phyloP scores from a whole-genome alignment of 92 coral and sea anemone genomes.

The Zoanthus sociatus region DNA sequence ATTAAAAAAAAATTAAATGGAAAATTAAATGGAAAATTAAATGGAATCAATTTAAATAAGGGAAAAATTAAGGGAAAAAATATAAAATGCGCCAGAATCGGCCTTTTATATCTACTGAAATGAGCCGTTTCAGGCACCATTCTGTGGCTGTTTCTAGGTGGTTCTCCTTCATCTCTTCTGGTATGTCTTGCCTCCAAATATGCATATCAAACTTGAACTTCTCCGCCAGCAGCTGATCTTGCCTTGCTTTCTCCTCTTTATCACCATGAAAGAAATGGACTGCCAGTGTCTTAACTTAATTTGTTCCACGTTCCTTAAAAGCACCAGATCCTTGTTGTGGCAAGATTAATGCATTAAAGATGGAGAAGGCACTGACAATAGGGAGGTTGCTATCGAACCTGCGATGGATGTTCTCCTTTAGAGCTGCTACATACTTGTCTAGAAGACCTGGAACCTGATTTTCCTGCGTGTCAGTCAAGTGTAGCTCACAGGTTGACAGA shows the following conservation, averaged over 20 bases:
- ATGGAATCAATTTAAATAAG: too few species aligned
- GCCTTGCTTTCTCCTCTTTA: slow-evolving; percentile 20
- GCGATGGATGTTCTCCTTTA: not conserved
- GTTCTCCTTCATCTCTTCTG: slow-evolving; percentile 58
- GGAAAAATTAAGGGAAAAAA: too few species aligned
- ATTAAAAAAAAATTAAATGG: too few species aligned
- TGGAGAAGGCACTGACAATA: too few species aligned
- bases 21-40: too few species aligned
- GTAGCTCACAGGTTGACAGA: slow-evolving; percentile 7
- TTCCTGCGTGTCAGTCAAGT: slow-evolving; percentile 23
- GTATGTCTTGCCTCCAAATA: slow-evolving; percentile 43
- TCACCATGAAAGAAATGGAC: not conserved
- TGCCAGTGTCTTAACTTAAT: slow-evolving; percentile 9
- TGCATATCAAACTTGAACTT: too few species aligned
- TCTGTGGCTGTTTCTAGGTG: slow-evolving; percentile 28
- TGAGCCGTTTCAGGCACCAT: slow-evolving; percentile 52
- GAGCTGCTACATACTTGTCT: slow-evolving; percentile 42
- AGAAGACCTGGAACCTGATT: slow-evolving; percentile 40
- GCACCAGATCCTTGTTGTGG: slow-evolving; percentile 51
- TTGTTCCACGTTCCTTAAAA: slow-evolving; percentile 42
- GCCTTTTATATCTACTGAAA: too few species aligned
- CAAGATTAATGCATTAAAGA: slow-evolving; percentile 42
- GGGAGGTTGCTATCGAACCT: too few species aligned
- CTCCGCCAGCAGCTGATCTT: slow-evolving; percentile 37
- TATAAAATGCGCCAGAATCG: too few species aligned